A percentile compares a stretch with the other conserved stretches of the same genome.
Conservation (phyloP, 2,113 vertebrate genomes). For the Anseranas semipalmata region DNA sequence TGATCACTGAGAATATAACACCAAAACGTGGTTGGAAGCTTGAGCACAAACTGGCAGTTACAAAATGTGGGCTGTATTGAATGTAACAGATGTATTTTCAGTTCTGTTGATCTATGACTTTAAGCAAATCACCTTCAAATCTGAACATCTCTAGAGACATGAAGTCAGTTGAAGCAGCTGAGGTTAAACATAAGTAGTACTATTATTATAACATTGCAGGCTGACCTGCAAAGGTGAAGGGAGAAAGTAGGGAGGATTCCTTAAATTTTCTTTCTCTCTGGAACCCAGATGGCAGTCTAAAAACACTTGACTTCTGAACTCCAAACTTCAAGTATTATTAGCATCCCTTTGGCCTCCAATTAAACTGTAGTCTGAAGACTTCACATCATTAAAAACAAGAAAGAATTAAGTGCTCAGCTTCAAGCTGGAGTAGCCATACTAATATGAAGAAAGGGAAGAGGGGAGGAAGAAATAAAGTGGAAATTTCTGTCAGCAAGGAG, state of each 20-base stretch:
- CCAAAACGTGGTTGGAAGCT: not conserved
- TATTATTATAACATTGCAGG: slow-evolving; percentile 4
- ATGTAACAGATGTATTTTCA: not conserved
- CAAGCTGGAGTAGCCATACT: not conserved
- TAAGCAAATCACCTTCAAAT: slow-evolving; percentile 34
- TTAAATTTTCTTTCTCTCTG: slow-evolving; percentile 23
- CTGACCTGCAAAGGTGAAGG: slow-evolving; percentile 17
- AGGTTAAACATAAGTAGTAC: not conserved
- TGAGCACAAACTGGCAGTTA: not conserved
- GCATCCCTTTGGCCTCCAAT: slow-evolving; percentile 29
- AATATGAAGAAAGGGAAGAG: not conserved
- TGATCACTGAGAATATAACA: not conserved
- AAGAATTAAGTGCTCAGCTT: not conserved
- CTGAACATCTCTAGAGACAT: not conserved
- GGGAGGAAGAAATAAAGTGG: not conserved
- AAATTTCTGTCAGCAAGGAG: not conserved
- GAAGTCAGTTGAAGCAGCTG: not conserved
- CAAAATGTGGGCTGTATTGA: not conserved
- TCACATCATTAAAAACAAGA: not conserved
- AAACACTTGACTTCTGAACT: slow-evolving; percentile 54
- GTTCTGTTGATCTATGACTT: slow-evolving; percentile 5
- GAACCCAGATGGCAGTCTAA: slow-evolving; percentile 15
- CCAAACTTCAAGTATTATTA: slow-evolving; percentile 29
- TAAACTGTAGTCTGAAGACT: slow-evolving; percentile 11
- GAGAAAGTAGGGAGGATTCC: not conserved